Base-by-base conservation (phyloP, 2,888 invertebrate species). In the Troides oblongomaculatus region DNA sequence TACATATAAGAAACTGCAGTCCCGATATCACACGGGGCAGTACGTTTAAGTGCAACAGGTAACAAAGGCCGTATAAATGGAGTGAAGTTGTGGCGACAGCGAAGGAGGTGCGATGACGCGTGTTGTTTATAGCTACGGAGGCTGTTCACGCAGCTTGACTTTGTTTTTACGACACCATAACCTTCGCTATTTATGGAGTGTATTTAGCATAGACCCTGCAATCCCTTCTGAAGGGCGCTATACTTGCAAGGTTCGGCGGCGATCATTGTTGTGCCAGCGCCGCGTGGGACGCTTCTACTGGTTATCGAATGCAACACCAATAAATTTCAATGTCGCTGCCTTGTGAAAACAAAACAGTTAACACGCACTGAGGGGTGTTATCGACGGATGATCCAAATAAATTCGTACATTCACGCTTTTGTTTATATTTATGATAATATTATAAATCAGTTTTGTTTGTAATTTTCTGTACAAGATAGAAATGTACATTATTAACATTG, bases 101-200 rank as follows among this genome's bases (percentile, higher is more conserved):
- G 69, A 59, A 66, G 64, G 71, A 69, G 73, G 79, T 78, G 86
- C 84, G 85, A 84, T 84, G 85, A 86, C 81, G 83, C 77, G 76
- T 79, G 85, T 84, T 80, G 80, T 87, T 87, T 87, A 87, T 84
- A 76, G 81, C 77, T 78, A 74, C 80, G 73, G 79, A 79, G 81
- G 81, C 81, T 88, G 87, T 87, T 78, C 77, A 82, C 90, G 82
- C 92, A 91, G 90, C 89, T 85, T 86, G 91, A 90, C 84, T 89
- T 89, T 87, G 86, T 89, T 90, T 90, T 90, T 88, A 89, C 87
- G 87, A 88, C 87, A 86, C 85, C 84, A 87, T 89, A 88, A 87
- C 85, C 81, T 79, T 77, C 74, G 76, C 84, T 90, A 89, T 91
- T 90, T 91, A 91, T 89, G 85, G 86, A 75, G 82, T 79, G 84